phyloP scores from a whole-genome alignment of 53 echinoderm and acorn worm species.

The Crossaster papposus region DNA sequence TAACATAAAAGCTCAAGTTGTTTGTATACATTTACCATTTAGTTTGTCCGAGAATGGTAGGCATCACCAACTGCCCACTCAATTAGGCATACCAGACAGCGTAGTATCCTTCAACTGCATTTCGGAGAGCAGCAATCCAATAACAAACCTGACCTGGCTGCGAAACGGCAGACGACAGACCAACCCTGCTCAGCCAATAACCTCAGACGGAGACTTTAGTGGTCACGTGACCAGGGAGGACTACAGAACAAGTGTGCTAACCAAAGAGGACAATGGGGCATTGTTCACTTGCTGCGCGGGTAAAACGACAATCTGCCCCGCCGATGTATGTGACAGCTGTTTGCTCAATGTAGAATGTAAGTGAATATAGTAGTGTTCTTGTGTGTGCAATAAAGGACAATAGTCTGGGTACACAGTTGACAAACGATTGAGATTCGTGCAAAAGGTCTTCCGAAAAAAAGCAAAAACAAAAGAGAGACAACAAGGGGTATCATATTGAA shows the following conservation, averaged over 20 bases:
- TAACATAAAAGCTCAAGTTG: no score
- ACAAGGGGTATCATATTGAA: no score
- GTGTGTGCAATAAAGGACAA: no score
- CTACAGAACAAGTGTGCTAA: constrained; percentile 7
- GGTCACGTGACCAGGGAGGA: neutral
- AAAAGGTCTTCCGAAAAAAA: no score
- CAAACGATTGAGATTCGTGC: no score
- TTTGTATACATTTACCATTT: neutral
- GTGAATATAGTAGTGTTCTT: no score
- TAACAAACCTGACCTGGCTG: constrained; percentile 11
- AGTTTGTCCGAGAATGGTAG: constrained; percentile 7
- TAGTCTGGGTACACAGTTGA: no score
- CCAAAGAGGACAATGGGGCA: constrained; percentile 24
- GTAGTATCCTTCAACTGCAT: neutral
- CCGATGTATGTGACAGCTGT: neutral
- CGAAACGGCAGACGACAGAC: neutral
- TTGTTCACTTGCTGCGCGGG: neutral
- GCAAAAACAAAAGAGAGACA: no score
- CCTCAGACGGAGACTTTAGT: neutral
- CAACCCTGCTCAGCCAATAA: neutral
- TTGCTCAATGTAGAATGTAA: constrained; percentile 11
- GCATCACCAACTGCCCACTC: neutral
- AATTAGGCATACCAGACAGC: neutral
- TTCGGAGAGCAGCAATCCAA: constrained; percentile 9
- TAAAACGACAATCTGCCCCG: neutral